Evolutionary conservation across 2,888 invertebrate species (phyloP), one percentile per base, ranked within the genome.

Genomic region (Lasioglossum figueresi): DNA sequence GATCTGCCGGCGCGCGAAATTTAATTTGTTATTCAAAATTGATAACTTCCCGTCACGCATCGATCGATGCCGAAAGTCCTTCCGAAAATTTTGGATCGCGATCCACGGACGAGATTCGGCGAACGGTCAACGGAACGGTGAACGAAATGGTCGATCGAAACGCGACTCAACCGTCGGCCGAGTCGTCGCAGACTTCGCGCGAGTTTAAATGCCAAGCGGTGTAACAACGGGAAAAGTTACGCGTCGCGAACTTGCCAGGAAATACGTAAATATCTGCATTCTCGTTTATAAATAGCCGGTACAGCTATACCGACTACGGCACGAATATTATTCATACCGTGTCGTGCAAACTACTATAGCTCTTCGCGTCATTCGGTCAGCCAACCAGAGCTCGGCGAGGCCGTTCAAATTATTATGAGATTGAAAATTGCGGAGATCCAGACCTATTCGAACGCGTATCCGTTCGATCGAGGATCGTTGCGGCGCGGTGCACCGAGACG

Each of bases 261-360:
- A 85, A 76, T 75, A 80, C 70, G 37, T 45, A 79, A 85, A 85
- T 83, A 68, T 59, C 76, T 23, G 68, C 48, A 56, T 16, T 23
- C 16, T 23, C 40, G 48, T 68, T 68, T 83, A 79, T 84, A 85
- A 84, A 85, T 84, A 84, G 74, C 34, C 48, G 34, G 66, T 1
- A 66, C 40, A 31, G 16, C 48, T 76, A 74, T 12, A 23, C 68
- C 43, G 48, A 14, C 68, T 85, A 77, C 37, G 59, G 74, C 52
- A 80, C 48, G 76, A 83, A 85, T 85, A 83, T 80, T 84, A 83
- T 80, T 83, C 76, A 12, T 59, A 43, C 43, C 19, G 23, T 56
- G 52, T 19, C 40, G 40, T 23, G 31, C 16, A 16, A 72, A 45
- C 59, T 73, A 45, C 59, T 73, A 70, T 68, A 75, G 76, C 19